These are phyloP conservation scores for Australoheros scitulus DNA, from an alignment of 2,113 vertebrate genomes.

Conservation along the genomic window DNA sequence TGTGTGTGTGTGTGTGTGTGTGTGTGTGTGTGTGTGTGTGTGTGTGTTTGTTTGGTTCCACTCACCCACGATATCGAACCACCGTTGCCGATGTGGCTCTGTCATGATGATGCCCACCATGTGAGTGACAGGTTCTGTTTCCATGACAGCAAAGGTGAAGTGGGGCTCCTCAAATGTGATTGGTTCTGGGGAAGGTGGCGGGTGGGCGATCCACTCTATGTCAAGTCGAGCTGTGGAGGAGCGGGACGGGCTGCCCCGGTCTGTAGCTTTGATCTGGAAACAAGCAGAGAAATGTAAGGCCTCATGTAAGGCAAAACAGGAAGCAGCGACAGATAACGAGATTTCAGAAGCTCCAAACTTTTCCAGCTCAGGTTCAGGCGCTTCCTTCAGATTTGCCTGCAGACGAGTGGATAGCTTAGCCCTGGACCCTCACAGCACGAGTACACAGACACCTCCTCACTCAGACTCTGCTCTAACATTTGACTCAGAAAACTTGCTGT, in stretches of 20 bases:
- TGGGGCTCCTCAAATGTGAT: conserved; percentile 89
- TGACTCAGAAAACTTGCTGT: no score
- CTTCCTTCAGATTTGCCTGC: background rate
- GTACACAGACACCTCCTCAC: no score
- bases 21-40: background rate
- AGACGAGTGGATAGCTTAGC: background rate
- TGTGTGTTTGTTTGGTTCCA: background rate
- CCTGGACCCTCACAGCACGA: background rate
- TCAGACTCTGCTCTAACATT: no score
- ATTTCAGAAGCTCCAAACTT: background rate
- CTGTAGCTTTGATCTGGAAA: conserved; percentile 89
- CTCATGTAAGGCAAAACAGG: background rate
- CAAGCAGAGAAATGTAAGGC: background rate
- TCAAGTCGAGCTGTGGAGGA: conserved; percentile 88
- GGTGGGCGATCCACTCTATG: conserved; percentile 87
- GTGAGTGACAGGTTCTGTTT: conserved; percentile 91
- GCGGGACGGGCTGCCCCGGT: conserved; percentile 83
- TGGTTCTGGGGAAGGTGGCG: conserved; percentile 76
- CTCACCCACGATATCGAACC: conserved; percentile 94
- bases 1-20: no score
- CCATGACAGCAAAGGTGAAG: conserved; percentile 92
- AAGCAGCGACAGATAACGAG: background rate
- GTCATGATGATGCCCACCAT: conserved; percentile 95
- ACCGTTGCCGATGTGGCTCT: conserved; percentile 85
- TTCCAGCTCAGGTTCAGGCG: background rate